Evolutionary conservation across 2,113 vertebrate genomes (phyloP).

Genomic region (Geococcyx californianus): DNA sequence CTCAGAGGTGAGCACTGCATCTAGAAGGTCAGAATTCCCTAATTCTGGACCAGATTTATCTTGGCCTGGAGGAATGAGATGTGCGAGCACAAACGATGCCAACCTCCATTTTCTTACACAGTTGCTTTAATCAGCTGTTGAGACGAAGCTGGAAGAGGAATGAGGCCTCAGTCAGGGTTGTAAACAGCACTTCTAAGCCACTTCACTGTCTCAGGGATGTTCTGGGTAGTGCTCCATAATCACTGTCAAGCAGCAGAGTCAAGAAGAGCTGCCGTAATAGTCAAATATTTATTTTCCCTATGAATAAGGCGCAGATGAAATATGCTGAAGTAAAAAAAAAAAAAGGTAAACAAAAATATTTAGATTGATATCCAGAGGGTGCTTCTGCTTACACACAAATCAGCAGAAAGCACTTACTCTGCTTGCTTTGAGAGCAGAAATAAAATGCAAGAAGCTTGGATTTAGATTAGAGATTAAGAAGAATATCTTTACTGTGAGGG

Average conservation of each 20-base stretch:
- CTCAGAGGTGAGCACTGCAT: not conserved
- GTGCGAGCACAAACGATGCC: not conserved
- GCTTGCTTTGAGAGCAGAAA: not conserved
- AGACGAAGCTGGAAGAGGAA: not conserved
- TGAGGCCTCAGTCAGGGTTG: not conserved
- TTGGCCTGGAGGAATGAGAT: not conserved
- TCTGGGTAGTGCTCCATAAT: not conserved
- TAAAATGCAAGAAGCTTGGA: not conserved
- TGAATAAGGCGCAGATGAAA: not conserved
- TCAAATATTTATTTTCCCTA: slow-evolving; percentile 9
- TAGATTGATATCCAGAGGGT: not conserved
- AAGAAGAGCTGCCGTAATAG: not conserved
- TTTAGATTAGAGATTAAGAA: not conserved
- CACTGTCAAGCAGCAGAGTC: not conserved
- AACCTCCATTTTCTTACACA: not conserved
- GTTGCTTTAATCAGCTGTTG: not conserved
- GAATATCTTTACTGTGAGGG: too few species aligned
- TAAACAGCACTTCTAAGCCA: slow-evolving; percentile 20
- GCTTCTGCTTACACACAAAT: not conserved
- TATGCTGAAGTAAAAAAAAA: not conserved
- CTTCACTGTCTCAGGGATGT: not conserved
- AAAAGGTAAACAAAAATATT: not conserved
- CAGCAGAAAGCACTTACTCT: not conserved
- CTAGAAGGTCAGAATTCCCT: not conserved
- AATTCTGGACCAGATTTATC: not conserved